These are phyloP conservation scores for Myotis brandtii DNA, from an alignment of 2,113 vertebrate genomes.

Conservation along the genomic window DNA sequence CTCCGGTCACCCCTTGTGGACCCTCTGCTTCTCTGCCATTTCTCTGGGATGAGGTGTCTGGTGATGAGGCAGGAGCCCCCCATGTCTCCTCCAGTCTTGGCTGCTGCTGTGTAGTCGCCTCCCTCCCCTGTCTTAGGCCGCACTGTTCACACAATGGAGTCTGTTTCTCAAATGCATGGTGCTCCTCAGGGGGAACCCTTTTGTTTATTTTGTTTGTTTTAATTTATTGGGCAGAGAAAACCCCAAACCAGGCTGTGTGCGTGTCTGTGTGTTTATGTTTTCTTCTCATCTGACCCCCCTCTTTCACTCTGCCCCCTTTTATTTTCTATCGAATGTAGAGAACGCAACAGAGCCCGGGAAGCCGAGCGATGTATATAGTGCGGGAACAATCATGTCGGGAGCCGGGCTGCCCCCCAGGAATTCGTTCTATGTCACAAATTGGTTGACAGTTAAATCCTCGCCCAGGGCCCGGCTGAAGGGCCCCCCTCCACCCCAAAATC, in stretches of 20 bases:
- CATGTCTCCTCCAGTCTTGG: constrained; percentile 44
- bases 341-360: constrained; percentile 76
- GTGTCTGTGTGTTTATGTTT: constrained; percentile 76
- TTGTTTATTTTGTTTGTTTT: too few species aligned
- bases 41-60: not conserved
- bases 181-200: constrained; percentile 64
- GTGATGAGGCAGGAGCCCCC: not conserved
- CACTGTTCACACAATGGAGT: constrained; percentile 78
- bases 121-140: constrained; percentile 77
- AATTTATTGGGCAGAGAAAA: constrained; percentile 33
- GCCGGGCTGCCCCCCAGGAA: constrained; percentile 81
- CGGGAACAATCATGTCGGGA: constrained; percentile 88
- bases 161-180: constrained; percentile 85
- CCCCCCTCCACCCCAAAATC: not conserved
- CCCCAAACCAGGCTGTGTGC: constrained; percentile 43
- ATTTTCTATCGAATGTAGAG: constrained; percentile 83
- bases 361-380: constrained; percentile 85
- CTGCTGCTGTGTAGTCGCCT: constrained; percentile 74
- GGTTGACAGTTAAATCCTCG: constrained; percentile 73
- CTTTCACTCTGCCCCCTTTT: constrained; percentile 79
- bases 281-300: constrained; percentile 49
- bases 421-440: constrained; percentile 79
- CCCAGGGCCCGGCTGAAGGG: constrained; percentile 63
- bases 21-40: not conserved
- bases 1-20: not conserved